phyloP scores from a whole-genome alignment of 2,888 invertebrate species.

The Operophtera brumata region DNA sequence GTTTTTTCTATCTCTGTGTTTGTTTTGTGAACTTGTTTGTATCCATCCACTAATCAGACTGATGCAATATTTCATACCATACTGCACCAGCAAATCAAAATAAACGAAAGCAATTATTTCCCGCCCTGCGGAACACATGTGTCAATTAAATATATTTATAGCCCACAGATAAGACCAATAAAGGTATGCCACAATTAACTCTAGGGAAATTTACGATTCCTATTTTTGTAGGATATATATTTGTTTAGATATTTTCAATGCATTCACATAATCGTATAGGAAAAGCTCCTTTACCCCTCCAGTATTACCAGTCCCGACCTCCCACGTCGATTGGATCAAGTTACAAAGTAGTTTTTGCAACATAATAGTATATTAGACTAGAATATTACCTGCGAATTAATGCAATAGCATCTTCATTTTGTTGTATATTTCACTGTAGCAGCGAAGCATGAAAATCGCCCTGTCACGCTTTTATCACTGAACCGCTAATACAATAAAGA shows the following conservation, averaged over 20 bases:
- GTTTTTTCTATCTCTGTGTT: no score
- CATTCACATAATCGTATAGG: not conserved
- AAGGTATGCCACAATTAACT: slow-evolving; percentile 39
- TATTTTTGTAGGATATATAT: slow-evolving; percentile 18
- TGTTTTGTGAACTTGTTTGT: no score
- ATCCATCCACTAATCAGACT: no score
- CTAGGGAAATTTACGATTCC: slow-evolving; percentile 18
- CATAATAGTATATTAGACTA: no score
- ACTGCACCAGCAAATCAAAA: not conserved
- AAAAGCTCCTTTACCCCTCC: no score
- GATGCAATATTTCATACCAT: no score
- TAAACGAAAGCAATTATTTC: slow-evolving; percentile 37
- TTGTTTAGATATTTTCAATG: slow-evolving; percentile 14
- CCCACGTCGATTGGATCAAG: no score
- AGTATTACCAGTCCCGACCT: no score
- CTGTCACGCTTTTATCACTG: slow-evolving; percentile 1
- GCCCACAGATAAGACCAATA: slow-evolving; percentile 37
- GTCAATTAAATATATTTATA: slow-evolving; percentile 49
- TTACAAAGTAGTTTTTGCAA: no score
- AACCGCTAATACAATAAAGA: not conserved
- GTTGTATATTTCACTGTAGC: slow-evolving; percentile 28
- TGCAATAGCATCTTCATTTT: slow-evolving; percentile 40
- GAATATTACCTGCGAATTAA: no score
- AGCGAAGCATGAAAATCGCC: slow-evolving; percentile 34
- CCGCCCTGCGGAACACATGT: slow-evolving; percentile 35